Base-by-base conservation (phyloP, 2,888 invertebrate species). In the Byasa hedistus region DNA sequence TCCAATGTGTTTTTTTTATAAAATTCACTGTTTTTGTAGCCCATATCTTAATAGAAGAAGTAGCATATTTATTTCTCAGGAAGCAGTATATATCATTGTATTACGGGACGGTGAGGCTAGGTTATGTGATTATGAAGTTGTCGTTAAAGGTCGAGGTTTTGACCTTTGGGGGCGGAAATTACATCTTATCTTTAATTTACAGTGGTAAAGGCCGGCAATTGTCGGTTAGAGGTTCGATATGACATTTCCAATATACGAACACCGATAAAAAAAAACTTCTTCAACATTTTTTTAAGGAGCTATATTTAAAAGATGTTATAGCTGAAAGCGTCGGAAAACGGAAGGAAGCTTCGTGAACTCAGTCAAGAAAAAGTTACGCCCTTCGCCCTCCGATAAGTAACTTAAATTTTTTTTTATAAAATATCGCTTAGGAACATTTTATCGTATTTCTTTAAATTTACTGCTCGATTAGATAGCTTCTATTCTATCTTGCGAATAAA, bases 91-190 rank as follows among this genome's bases (percentile, higher is more conserved):
- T n/a, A n/a, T n/a, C 32, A 1, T 5, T 1, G 32, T 32, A 32
- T 5, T 32, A 32, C 8, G 32, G 32, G 8, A 32, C 7, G 10
- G 32, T 32, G 32, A 32, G 32, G 32, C 10, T 10, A 32, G 32
- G 32, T 32, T 32, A 32, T n/a, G n/a, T 32, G 32, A 10, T 32
- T 32, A 32, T 32, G 32, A 10, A 10, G 32, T 0, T 32, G 32
- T 32, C 32, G 32, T 10, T 44, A 65, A 55, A 67, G 66, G 67
- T 27, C 67, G 56, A 55, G 32, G 61, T 51, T 63, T 4, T 70
- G 70, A 74, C 76, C 75, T 74, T 72, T 68, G 64, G 61, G 58
- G 72, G 69, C 68, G 75, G 76, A 76, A 76, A 76, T 76, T 75
- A 73, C 70, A 62, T 48, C 68, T 76, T 76, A 76, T 76, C 71